Percentiles rank a stretch among this genome's conserved stretches.
These are phyloP conservation scores for Papilio glaucus DNA, from an alignment of 1,140 invertebrate genomes.

Conservation along the genomic window DNA sequence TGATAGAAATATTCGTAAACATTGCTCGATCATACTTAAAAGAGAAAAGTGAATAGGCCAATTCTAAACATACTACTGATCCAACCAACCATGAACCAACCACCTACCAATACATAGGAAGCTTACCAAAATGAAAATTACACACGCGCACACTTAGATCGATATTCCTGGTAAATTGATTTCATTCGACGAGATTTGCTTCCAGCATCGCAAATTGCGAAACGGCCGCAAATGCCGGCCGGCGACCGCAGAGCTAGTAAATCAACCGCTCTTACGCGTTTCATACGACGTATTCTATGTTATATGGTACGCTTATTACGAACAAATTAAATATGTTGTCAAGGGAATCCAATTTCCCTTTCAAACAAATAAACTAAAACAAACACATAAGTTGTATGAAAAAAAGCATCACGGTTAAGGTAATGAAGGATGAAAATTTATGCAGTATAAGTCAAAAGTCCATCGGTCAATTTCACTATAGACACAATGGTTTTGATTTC, in stretches of 20 bases:
- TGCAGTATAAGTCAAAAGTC: no score
- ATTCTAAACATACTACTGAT: no score
- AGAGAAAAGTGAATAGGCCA: no score
- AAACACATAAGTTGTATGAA: not conserved
- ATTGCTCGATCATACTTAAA: no score
- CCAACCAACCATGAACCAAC: not conserved
- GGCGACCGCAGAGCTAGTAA: slow-evolving; percentile 14
- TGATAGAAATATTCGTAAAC: no score
- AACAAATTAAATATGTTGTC: not conserved
- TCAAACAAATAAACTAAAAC: not conserved
- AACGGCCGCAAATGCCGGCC: slow-evolving; percentile 19
- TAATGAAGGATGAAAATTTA: no score
- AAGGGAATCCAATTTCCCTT: not conserved
- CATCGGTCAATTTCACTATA: no score
- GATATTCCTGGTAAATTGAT: slow-evolving; percentile 23
- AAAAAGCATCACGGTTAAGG: no score
- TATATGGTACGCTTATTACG: not conserved
- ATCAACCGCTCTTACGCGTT: slow-evolving; percentile 17
- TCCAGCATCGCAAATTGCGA: slow-evolving; percentile 24
- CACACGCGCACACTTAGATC: not conserved
- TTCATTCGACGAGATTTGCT: slow-evolving; percentile 22
- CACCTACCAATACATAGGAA: not conserved
- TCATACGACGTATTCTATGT: slow-evolving; percentile 12
- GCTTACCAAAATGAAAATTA: slow-evolving; percentile 4
- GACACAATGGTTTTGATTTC: no score